Conservation (phyloP, 2,888 invertebrate species). For the Steinernema scapterisci region DNA sequence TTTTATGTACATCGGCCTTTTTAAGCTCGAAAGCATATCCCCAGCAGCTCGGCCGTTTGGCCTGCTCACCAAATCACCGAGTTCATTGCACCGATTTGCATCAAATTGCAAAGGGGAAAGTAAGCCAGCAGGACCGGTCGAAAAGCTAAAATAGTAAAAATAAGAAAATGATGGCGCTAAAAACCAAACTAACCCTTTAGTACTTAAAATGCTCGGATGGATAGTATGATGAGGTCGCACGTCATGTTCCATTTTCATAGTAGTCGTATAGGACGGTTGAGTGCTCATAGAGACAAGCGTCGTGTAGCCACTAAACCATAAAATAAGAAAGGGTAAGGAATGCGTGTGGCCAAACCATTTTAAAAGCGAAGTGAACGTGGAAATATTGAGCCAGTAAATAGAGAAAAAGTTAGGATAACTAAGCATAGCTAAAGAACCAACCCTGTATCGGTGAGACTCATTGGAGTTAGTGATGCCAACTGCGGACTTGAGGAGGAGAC, state of each 20-base stretch:
- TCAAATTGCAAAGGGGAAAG: slow-evolving; percentile 60
- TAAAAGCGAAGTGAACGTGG: too few relatives aligned
- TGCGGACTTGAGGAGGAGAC: slow-evolving; percentile 44
- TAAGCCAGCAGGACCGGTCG: slow-evolving; percentile 55
- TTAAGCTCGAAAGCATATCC: slow-evolving; percentile 43
- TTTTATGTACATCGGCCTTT: slow-evolving; percentile 43
- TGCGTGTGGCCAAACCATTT: too few relatives aligned
- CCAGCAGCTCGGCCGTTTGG: slow-evolving; percentile 44
- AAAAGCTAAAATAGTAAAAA: slow-evolving; percentile 43
- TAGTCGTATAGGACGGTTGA: slow-evolving; percentile 39
- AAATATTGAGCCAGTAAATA: not conserved
- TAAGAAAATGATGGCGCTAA: too few relatives aligned
- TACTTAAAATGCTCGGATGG: not conserved
- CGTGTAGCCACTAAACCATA: slow-evolving; percentile 39
- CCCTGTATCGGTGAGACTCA: slow-evolving; percentile 46
- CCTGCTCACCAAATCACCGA: slow-evolving; percentile 22
- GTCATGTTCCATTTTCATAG: slow-evolving; percentile 43
- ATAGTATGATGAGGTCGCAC: not conserved
- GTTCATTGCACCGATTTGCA: not conserved
- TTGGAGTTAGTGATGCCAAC: slow-evolving; percentile 57
- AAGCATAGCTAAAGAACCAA: slow-evolving; percentile 34
- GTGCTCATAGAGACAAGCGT: slow-evolving; percentile 40
- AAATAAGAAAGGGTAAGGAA: not conserved
- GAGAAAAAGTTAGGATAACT: slow-evolving; percentile 24
- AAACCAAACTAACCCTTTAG: slow-evolving; percentile 1